phyloP scores from a whole-genome alignment of 2,888 invertebrate genomes.

The Horisme vitalbata region DNA sequence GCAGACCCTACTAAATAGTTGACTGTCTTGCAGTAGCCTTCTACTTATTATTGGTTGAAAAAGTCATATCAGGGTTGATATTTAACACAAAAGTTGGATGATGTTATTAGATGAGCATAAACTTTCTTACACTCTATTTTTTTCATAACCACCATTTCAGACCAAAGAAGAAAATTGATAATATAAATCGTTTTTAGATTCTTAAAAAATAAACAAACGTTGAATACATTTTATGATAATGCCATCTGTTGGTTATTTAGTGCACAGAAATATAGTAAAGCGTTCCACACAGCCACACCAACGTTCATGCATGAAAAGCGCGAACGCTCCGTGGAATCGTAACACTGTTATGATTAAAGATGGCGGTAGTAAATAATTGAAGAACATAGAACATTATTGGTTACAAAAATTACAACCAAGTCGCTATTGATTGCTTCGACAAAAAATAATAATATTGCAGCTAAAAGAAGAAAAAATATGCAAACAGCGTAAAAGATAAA shows the following conservation, averaged over 20 bases:
- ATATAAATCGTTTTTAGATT: constrained; percentile 39
- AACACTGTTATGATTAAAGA: constrained; percentile 11
- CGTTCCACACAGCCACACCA: background rate
- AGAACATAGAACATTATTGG: no score
- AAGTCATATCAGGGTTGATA: no score
- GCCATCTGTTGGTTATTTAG: constrained; percentile 18
- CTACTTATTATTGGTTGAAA: no score
- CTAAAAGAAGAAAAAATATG: no score
- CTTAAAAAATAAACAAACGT: constrained; percentile 38
- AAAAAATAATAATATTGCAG: no score
- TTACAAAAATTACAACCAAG: no score
- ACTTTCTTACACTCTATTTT: constrained; percentile 41
- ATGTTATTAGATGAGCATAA: constrained; percentile 42
- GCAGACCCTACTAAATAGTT: no score
- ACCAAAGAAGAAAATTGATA: constrained; percentile 46
- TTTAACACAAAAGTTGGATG: constrained; percentile 60
- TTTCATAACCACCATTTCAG: constrained; percentile 50
- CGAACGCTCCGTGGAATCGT: background rate
- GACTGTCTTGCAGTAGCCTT: no score
- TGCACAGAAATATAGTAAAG: background rate
- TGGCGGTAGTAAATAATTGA: constrained; percentile 15
- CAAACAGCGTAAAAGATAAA: no score
- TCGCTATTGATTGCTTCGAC: no score
- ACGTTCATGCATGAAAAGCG: background rate
- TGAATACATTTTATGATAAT: background rate